Evolutionary conservation across 2,797 vertebrate genomes (phyloP).

Genomic region (Dryobates pubescens): DNA sequence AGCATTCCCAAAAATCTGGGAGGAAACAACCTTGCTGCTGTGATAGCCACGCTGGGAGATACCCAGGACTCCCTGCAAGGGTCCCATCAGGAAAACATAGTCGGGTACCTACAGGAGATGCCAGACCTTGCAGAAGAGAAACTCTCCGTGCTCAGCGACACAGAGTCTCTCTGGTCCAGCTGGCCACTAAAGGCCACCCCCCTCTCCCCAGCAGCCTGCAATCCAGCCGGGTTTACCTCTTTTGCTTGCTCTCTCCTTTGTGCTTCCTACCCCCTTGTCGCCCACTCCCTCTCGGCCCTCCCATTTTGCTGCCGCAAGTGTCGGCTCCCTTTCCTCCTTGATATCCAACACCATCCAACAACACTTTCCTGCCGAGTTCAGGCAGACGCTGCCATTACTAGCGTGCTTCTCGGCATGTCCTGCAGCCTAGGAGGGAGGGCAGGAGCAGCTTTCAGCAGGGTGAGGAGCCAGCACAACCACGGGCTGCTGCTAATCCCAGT

Average conservation of each 20-base stretch:
- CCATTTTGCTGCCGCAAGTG: background rate
- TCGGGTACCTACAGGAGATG: background rate
- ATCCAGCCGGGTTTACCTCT: background rate
- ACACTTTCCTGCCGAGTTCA: conserved; percentile 43
- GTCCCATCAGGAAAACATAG: accelerated
- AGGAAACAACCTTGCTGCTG: background rate
- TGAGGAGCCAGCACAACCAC: background rate
- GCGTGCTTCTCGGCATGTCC: conserved; percentile 53
- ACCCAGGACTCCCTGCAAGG: background rate
- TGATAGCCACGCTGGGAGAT: accelerated
- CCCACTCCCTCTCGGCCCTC: background rate
- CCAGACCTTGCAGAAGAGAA: background rate
- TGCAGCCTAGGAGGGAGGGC: background rate
- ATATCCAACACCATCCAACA: conserved; percentile 60
- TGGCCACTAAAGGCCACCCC: background rate
- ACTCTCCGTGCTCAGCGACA: accelerated
- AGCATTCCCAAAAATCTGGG: background rate
- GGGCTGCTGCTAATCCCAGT: background rate
- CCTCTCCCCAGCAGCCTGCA: background rate
- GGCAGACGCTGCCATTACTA: conserved; percentile 56
- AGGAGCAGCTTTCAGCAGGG: background rate
- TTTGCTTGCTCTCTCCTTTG: background rate
- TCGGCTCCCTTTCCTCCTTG: conserved; percentile 43
- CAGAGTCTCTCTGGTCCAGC: background rate
- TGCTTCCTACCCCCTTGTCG: background rate